phyloP scores from a whole-genome alignment of 1,140 invertebrate genomes.

The Trichonephila clavipes region DNA sequence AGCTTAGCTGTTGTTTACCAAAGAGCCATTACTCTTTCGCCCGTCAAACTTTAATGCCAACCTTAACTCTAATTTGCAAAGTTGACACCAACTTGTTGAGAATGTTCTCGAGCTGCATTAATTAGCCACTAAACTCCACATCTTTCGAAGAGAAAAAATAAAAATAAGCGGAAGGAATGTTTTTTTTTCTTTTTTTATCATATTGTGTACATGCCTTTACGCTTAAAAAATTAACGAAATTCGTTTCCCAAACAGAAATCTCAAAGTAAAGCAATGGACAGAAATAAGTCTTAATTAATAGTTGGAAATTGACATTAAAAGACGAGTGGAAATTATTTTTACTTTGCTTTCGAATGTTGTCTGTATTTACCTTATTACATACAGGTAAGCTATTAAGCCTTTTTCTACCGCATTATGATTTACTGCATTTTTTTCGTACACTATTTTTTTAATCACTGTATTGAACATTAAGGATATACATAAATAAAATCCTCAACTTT shows the following conservation, averaged over 20 bases:
- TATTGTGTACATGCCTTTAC: not conserved
- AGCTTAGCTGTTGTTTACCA: conserved; percentile 47
- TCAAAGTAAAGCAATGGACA: not conserved
- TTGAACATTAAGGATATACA: too few species aligned
- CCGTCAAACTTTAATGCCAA: conserved; percentile 40
- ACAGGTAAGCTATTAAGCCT: too few species aligned
- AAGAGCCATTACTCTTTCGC: conserved; percentile 46
- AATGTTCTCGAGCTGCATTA: not conserved
- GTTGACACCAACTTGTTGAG: conserved; percentile 56
- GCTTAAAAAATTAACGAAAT: not conserved
- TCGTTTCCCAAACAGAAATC: not conserved
- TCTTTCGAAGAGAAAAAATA: not conserved
- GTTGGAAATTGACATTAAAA: not conserved
- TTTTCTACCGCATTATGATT: too few species aligned
- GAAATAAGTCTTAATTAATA: conserved; percentile 3
- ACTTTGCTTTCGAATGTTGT: too few species aligned
- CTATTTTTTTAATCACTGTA: too few species aligned
- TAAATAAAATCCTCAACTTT: too few species aligned
- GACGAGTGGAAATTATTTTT: not conserved
- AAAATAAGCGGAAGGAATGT: not conserved
- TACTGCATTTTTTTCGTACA: too few species aligned
- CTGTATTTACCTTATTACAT: too few species aligned
- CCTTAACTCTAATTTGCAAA: conserved; percentile 39
- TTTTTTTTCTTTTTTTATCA: not conserved
- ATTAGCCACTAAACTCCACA: not conserved